phyloP scores from a whole-genome alignment of 2,888 invertebrate genomes.

The Perizoma affinitatum region DNA sequence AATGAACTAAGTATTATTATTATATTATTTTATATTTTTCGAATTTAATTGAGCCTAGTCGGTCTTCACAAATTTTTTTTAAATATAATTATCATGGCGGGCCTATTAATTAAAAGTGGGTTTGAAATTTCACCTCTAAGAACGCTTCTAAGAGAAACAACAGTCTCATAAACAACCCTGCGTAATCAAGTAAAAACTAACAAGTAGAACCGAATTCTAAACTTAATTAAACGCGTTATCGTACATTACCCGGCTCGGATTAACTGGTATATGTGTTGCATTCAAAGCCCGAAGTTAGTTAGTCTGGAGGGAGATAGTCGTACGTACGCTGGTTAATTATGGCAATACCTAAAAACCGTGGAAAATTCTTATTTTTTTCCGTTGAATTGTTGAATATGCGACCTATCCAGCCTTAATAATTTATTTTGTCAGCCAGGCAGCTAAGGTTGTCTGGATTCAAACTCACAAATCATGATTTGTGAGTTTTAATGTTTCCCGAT shows the following conservation, averaged over 20 bases:
- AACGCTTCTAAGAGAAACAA: background rate
- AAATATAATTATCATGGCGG: too few species aligned
- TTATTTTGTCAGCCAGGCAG: background rate
- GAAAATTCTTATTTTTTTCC: too few species aligned
- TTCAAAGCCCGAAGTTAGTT: slow-evolving; percentile 3
- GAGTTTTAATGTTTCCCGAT: too few species aligned
- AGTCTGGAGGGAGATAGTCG: background rate
- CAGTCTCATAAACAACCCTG: slow-evolving; percentile 2
- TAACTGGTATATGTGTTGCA: slow-evolving; percentile 41
- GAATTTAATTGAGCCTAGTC: too few species aligned
- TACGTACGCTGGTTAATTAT: background rate
- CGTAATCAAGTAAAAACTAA: slow-evolving; percentile 39
- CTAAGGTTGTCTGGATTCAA: too few species aligned
- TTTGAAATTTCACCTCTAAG: too few species aligned
- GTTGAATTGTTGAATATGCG: background rate
- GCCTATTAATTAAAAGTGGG: too few species aligned
- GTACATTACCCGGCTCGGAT: slow-evolving; percentile 47
- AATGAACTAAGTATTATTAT: too few species aligned
- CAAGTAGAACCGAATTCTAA: slow-evolving; percentile 42
- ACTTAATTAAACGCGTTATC: slow-evolving; percentile 60
- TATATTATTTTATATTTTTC: too few species aligned
- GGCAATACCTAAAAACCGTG: background rate
- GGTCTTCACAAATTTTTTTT: too few species aligned
- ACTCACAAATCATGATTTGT: too few species aligned
- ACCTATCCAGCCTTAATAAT: too few species aligned